Percentiles rank a stretch among this genome's conserved stretches.
Conservation (phyloP, 1,140 invertebrate genomes). For the Cydia amplana region DNA sequence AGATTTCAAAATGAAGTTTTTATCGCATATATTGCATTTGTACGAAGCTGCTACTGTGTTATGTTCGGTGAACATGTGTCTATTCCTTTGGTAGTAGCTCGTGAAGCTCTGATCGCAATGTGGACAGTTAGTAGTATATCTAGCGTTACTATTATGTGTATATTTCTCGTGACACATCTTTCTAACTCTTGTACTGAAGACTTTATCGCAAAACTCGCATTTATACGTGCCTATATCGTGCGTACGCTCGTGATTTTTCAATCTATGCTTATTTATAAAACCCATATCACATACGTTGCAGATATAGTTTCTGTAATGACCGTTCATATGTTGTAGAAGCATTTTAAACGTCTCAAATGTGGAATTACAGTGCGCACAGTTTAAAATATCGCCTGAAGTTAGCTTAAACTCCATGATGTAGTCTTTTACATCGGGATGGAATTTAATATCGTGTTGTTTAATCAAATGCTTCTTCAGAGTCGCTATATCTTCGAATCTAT, state of each 20-base stretch:
- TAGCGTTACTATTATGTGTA: constrained; percentile 56
- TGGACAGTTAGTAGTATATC: constrained; percentile 65
- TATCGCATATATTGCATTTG: constrained; percentile 71
- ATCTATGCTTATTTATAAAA: constrained; percentile 78
- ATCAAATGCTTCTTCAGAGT: constrained; percentile 58
- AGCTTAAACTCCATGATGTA: constrained; percentile 69
- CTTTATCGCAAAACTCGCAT: constrained; percentile 73
- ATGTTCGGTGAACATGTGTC: constrained; percentile 65
- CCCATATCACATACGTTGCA: constrained; percentile 89
- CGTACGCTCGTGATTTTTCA: constrained; percentile 76
- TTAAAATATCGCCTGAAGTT: constrained; percentile 49
- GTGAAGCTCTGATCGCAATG: constrained; percentile 63
- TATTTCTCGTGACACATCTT: constrained; percentile 67
- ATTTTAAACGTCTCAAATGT: constrained; percentile 69
- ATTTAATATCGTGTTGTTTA: constrained; percentile 56
- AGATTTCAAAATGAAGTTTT: constrained; percentile 62
- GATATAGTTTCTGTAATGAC: constrained; percentile 81
- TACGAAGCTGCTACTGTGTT: constrained; percentile 53
- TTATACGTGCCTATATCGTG: constrained; percentile 63
- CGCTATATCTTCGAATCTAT: constrained; percentile 44
- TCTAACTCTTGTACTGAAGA: constrained; percentile 59
- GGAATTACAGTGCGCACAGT: constrained; percentile 62
- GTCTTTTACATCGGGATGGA: constrained; percentile 60
- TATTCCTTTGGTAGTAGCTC: constrained; percentile 66
- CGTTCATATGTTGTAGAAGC: constrained; percentile 70